Conservation (phyloP, 2,113 vertebrate species). For the Burhinus bistriatus region DNA sequence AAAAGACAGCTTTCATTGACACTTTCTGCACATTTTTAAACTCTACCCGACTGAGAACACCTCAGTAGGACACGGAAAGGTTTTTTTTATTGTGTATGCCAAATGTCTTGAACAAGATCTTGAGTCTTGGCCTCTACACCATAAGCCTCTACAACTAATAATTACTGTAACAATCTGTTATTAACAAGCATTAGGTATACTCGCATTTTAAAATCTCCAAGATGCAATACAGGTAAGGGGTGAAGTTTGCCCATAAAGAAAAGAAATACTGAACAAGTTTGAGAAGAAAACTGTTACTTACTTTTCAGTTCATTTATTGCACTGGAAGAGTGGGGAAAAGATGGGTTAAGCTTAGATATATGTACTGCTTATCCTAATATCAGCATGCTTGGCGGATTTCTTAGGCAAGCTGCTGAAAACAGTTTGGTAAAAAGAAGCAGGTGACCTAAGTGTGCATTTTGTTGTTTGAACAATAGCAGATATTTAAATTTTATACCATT, state of each 20-base stretch:
- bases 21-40: not conserved
- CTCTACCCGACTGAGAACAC: not conserved
- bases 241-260: not conserved
- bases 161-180: not conserved
- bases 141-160: not conserved
- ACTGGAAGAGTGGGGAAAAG: not conserved
- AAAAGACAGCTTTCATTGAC: not conserved
- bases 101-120: not conserved
- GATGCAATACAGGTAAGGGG: not conserved
- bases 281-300: not conserved
- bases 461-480: not conserved
- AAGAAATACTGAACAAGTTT: not conserved
- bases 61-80: not conserved
- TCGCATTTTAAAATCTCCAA: not conserved
- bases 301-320: not conserved
- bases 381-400: fast-evolving
- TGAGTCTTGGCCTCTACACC: not conserved
- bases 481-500: not conserved
- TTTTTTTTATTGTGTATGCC: not conserved
- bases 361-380: not conserved
- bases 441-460: not conserved
- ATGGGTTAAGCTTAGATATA: not conserved
- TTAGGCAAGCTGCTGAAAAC: not conserved
- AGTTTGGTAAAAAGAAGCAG: not conserved
- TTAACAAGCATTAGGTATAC: not conserved